Percentiles rank a stretch among this genome's conserved stretches.
phyloP scores from a whole-genome alignment of 2,888 invertebrate species.

The Tetrapedia diversipes region DNA sequence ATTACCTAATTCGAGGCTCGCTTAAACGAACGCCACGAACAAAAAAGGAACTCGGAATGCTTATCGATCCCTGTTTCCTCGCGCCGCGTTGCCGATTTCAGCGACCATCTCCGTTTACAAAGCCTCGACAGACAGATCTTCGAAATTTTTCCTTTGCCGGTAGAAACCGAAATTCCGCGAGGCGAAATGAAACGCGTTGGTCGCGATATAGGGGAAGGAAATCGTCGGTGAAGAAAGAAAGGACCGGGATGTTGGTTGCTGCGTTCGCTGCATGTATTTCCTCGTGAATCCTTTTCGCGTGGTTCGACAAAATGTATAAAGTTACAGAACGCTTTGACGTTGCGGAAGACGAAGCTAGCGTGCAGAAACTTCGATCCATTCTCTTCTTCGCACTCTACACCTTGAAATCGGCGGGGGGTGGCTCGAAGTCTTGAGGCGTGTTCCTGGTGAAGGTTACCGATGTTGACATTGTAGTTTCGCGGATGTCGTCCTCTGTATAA shows the following conservation, averaged over 20 bases:
- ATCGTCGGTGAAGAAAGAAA: constrained; percentile 7
- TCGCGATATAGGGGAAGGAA: constrained; percentile 11
- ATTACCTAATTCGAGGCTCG: too few species aligned
- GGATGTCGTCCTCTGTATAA: constrained; percentile 38
- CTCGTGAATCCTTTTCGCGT: constrained; percentile 6
- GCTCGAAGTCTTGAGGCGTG: too few species aligned
- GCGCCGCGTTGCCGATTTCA: too few species aligned
- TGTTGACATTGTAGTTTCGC: constrained; percentile 46
- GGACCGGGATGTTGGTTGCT: not conserved
- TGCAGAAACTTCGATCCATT: not conserved
- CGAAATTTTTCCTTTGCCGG: not conserved
- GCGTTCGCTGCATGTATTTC: constrained; percentile 22
- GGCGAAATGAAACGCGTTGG: not conserved
- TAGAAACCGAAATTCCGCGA: not conserved
- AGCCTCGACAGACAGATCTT: too few species aligned
- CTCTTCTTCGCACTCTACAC: not conserved
- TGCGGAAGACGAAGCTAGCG: not conserved
- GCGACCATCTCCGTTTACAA: too few species aligned
- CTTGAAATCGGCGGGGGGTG: not conserved
- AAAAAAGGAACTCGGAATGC: too few species aligned
- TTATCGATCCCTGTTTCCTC: too few species aligned
- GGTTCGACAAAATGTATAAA: constrained; percentile 33
- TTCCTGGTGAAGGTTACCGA: constrained; percentile 18
- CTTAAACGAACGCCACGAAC: too few species aligned
- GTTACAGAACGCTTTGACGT: constrained; percentile 23